Percentiles rank a stretch among this genome's conserved stretches.
Evolutionary conservation across 2,888 invertebrate genomes (phyloP).

Genomic region (Dorcus parallelipipedus): DNA sequence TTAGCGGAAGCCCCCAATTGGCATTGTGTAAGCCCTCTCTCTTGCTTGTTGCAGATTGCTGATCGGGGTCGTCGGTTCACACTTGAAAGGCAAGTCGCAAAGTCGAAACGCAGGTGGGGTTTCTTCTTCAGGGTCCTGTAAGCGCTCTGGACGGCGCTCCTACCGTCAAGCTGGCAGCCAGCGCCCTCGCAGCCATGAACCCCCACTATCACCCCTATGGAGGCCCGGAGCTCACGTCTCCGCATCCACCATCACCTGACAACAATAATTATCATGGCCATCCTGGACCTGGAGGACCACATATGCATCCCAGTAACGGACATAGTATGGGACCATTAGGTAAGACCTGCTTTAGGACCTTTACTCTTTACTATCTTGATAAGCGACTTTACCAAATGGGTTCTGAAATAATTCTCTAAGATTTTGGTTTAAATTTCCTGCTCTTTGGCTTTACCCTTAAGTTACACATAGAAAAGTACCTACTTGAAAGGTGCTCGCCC

Average conservation of each 20-base stretch:
- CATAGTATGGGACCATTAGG: slow-evolving; percentile 49
- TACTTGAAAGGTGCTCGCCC: too few species aligned
- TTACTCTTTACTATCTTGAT: neutral
- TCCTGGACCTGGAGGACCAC: slow-evolving; percentile 50
- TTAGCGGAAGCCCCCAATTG: slow-evolving; percentile 23
- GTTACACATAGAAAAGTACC: too few species aligned
- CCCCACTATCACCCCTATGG: slow-evolving; percentile 83
- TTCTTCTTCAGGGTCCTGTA: slow-evolving; percentile 17
- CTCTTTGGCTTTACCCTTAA: too few species aligned
- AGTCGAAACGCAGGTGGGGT: slow-evolving; percentile 6
- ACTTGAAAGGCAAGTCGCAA: neutral
- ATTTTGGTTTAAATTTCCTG: too few species aligned
- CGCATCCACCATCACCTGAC: slow-evolving; percentile 73
- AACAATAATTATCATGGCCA: slow-evolving; percentile 61
- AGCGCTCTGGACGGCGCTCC: slow-evolving; percentile 30
- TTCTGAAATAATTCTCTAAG: too few species aligned
- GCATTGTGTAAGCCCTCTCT: slow-evolving; percentile 15
- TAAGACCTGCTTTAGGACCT: slow-evolving; percentile 22
- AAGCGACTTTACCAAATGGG: too few species aligned
- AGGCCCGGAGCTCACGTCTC: slow-evolving; percentile 70
- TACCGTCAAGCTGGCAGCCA: slow-evolving; percentile 83
- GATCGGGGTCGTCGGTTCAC: too few species aligned
- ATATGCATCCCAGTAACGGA: slow-evolving; percentile 49
- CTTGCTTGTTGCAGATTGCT: neutral
- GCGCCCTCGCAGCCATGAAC: slow-evolving; percentile 82